phyloP scores from a whole-genome alignment of 2,797 vertebrate species.

The Schizopygopsis pylzovi region DNA sequence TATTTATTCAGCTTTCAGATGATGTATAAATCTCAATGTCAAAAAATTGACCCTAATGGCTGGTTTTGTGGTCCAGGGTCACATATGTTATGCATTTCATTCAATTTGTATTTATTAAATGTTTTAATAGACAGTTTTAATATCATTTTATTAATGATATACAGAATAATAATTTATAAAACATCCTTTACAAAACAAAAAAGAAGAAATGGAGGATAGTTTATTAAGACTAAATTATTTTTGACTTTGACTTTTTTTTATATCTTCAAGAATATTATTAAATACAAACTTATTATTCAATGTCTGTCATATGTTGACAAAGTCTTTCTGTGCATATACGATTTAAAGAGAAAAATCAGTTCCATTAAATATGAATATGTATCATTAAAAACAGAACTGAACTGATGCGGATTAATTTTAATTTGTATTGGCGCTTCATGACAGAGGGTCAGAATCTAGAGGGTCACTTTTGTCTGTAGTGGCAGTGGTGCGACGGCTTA shows the following conservation, averaged over 20 bases:
- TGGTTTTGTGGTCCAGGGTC: no score
- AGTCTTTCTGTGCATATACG: neutral
- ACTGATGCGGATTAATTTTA: conserved; percentile 22
- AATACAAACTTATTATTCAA: neutral
- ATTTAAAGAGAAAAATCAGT: neutral
- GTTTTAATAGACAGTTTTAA: no score
- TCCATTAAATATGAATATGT: conserved; percentile 5
- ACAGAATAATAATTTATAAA: no score
- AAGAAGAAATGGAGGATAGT: neutral
- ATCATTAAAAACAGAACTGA: neutral
- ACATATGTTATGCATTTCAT: no score
- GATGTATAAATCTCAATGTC: no score
- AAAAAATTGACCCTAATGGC: no score
- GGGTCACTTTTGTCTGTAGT: conserved; percentile 54
- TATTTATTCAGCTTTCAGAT: no score
- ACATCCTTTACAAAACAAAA: neutral
- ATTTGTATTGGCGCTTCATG: conserved; percentile 15
- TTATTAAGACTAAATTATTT: neutral
- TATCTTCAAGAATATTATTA: neutral
- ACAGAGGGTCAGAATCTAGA: conserved; percentile 51
- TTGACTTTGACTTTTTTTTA: neutral
- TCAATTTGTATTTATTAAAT: no score
- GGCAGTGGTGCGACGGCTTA: conserved; percentile 44
- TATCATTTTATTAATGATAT: no score
- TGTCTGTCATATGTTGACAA: neutral